A percentile compares a stretch with the other conserved stretches of the same genome.
phyloP scores from a whole-genome alignment of 2,113 vertebrate species.

The Leptobrachium leishanense region DNA sequence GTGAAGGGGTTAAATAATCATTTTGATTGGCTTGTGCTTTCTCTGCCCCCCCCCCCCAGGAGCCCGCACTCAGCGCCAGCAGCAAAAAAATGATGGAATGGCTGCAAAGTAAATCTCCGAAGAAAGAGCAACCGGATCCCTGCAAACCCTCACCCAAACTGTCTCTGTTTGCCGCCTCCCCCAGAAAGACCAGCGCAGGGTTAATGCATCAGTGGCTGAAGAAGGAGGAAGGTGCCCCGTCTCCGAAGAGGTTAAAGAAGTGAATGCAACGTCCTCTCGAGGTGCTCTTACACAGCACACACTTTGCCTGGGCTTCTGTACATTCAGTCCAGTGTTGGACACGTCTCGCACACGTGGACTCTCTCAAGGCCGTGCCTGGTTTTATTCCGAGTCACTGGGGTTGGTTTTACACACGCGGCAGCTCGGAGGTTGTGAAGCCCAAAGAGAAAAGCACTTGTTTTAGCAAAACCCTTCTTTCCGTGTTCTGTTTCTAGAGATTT shows the following conservation, averaged over 20 bases:
- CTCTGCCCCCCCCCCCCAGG: slow-evolving; percentile 57
- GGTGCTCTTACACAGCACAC: too few relatives aligned
- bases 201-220: slow-evolving; percentile 67
- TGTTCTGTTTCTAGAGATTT: too few relatives aligned
- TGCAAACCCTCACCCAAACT: slow-evolving; percentile 62
- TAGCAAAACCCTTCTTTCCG: too few relatives aligned
- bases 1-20: neutral
- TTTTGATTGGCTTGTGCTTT: slow-evolving; percentile 24
- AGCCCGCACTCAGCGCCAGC: slow-evolving; percentile 67
- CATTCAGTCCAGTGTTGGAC: too few relatives aligned
- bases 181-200: slow-evolving; percentile 57
- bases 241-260: slow-evolving; percentile 66
- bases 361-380: too few relatives aligned
- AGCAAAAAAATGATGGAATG: slow-evolving; percentile 82
- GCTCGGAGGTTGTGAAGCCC: too few relatives aligned
- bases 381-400: too few relatives aligned
- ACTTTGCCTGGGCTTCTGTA: too few relatives aligned
- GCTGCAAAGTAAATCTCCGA: slow-evolving; percentile 73
- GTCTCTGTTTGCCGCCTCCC: slow-evolving; percentile 41
- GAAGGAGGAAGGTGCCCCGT: slow-evolving; percentile 57
- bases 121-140: slow-evolving; percentile 67
- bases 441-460: too few relatives aligned
- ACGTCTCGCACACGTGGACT: too few relatives aligned
- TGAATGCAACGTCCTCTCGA: neutral
- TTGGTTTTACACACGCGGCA: too few relatives aligned